phyloP scores from a whole-genome alignment of 2,888 invertebrate genomes.

The Cryptocephalus moraei region DNA sequence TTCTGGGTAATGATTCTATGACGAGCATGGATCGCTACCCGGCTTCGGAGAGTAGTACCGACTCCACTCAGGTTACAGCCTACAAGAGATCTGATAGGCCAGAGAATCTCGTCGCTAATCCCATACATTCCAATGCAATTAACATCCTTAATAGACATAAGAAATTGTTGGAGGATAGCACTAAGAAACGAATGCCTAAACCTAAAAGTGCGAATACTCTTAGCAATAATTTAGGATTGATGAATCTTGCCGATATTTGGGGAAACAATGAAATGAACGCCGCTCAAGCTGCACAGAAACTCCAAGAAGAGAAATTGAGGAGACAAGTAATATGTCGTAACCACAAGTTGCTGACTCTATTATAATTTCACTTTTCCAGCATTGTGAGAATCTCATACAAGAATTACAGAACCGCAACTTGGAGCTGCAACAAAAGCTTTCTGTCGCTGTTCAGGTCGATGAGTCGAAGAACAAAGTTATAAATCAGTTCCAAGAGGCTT shows the following conservation, averaged over 20 bases:
- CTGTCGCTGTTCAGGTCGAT: slow-evolving; percentile 70
- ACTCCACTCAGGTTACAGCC: slow-evolving; percentile 25
- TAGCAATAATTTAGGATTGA: slow-evolving; percentile 14
- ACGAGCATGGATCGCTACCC: slow-evolving; percentile 7
- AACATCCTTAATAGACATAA: slow-evolving; percentile 23
- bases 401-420: slow-evolving; percentile 61
- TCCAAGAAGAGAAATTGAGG: slow-evolving; percentile 68
- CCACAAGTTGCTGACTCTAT: background rate
- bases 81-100: slow-evolving; percentile 10
- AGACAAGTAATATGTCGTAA: slow-evolving; percentile 50
- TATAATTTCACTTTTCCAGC: slow-evolving; percentile 37
- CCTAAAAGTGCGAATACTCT: slow-evolving; percentile 12
- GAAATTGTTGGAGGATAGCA: slow-evolving; percentile 15
- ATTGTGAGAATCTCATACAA: slow-evolving; percentile 67
- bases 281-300: slow-evolving; percentile 34
- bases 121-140: slow-evolving; percentile 23
- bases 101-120: slow-evolving; percentile 9
- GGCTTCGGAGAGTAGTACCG: slow-evolving; percentile 22
- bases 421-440: slow-evolving; percentile 69
- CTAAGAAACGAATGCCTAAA: slow-evolving; percentile 8
- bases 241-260: slow-evolving; percentile 57
- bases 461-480: slow-evolving; percentile 64
- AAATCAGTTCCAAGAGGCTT: slow-evolving; percentile 52
- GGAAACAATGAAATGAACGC: slow-evolving; percentile 21
- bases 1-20: background rate